Evolutionary conservation across 37 sponge, comb jelly and placozoan species (phyloP).

Genomic region (Hormiphora californensis): DNA sequence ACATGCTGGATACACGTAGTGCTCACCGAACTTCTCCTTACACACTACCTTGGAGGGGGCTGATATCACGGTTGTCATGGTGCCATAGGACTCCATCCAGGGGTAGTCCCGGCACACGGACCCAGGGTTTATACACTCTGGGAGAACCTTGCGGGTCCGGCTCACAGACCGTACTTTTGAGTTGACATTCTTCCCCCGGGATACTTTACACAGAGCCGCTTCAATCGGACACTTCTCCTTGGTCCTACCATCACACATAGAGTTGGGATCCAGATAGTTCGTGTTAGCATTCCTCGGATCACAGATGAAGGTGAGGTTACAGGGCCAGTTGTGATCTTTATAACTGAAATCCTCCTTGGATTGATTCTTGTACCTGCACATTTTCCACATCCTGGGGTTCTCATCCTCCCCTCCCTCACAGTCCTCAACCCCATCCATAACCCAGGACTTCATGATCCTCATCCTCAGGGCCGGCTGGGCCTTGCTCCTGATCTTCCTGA

Average conservation of each 20-base stretch:
- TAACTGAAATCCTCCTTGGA: background rate
- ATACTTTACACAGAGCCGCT: background rate
- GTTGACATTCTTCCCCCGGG: slow-evolving; percentile 4
- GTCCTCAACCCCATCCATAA: background rate
- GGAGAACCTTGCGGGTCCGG: background rate
- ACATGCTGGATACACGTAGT: background rate
- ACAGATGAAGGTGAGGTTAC: background rate
- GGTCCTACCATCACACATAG: background rate
- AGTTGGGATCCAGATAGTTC: background rate
- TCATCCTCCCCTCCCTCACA: slow-evolving; percentile 29
- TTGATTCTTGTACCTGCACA: background rate
- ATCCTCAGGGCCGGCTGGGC: background rate
- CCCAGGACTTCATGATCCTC: background rate
- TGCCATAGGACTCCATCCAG: background rate
- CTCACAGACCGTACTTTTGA: background rate
- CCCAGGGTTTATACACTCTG: background rate
- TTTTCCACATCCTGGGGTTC: background rate
- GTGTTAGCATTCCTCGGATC: background rate
- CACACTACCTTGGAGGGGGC: background rate
- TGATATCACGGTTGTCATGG: background rate
- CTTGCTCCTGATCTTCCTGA: background rate
- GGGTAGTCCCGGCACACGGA: background rate
- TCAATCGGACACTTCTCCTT: background rate
- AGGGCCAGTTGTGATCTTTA: background rate
- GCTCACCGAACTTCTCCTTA: background rate